These are phyloP conservation scores for Pomacea canaliculata DNA, from an alignment of 2,888 invertebrate genomes.

Conservation along the genomic window DNA sequence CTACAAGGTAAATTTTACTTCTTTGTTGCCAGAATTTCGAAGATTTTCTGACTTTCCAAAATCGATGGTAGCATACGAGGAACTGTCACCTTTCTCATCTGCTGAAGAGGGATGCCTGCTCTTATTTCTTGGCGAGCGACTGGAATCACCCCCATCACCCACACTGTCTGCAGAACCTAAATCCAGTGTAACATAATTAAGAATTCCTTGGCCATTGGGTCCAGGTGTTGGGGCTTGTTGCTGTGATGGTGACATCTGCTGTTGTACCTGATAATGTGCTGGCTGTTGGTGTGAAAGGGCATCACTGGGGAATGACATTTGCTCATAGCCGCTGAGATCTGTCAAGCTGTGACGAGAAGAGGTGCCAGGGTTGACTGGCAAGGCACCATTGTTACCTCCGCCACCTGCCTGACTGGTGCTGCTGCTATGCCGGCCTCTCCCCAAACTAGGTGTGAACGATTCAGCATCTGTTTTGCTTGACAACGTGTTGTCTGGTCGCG, in stretches of 20 bases:
- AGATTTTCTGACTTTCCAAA: conserved; percentile 67
- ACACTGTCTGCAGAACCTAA: conserved; percentile 59
- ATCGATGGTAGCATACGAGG: conserved; percentile 68
- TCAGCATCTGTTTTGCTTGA: neutral
- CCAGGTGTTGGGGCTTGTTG: neutral
- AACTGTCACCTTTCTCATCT: conserved; percentile 38
- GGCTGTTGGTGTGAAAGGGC: conserved; percentile 31
- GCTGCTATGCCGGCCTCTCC: conserved; percentile 38
- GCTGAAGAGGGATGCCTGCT: conserved; percentile 49
- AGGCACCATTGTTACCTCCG: conserved; percentile 15
- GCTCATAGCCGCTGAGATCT: conserved; percentile 51
- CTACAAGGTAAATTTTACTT: conserved; percentile 24
- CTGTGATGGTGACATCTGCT: neutral
- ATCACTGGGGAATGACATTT: conserved; percentile 47
- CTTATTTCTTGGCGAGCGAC: conserved; percentile 44
- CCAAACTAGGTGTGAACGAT: conserved; percentile 20
- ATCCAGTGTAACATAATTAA: conserved; percentile 70
- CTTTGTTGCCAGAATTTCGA: conserved; percentile 34
- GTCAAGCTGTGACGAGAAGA: conserved; percentile 52
- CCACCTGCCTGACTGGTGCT: conserved; percentile 42
- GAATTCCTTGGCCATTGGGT: conserved; percentile 33
- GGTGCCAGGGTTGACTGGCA: conserved; percentile 18
- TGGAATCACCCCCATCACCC: conserved; percentile 39
- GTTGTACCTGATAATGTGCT: conserved; percentile 1
- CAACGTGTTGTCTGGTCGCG: conserved; percentile 27